phyloP scores from a whole-genome alignment of 2,113 vertebrate genomes.

The Myiozetetes cayanensis region DNA sequence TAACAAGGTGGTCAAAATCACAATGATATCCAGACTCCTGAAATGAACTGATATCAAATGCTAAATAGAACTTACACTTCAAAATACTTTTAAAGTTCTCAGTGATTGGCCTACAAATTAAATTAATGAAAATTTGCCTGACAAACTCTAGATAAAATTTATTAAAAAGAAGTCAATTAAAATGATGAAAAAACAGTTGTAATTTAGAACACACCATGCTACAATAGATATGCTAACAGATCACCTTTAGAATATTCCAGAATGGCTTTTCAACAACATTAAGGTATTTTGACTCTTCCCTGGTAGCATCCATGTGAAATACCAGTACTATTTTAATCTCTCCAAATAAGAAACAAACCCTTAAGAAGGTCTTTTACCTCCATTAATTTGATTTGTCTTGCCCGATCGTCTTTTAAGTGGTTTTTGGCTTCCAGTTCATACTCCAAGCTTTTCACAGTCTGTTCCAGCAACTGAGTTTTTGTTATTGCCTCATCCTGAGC shows the following conservation, averaged over 20 bases:
- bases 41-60: neutral
- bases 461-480: slow-evolving; percentile 80
- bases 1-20: neutral
- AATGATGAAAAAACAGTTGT: neutral
- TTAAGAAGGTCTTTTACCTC: slow-evolving; percentile 78
- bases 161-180: neutral
- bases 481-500: slow-evolving; percentile 84
- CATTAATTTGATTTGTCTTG: slow-evolving; percentile 85
- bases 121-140: neutral
- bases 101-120: neutral
- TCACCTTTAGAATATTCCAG: neutral
- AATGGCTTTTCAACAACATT: neutral
- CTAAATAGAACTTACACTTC: neutral
- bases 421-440: slow-evolving; percentile 80
- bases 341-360: neutral
- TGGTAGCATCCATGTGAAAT: neutral
- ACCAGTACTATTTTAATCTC: neutral
- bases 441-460: slow-evolving; percentile 85
- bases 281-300: neutral
- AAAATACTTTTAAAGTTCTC: neutral
- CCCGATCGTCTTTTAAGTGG: slow-evolving; percentile 83
- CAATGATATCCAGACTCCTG: neutral
- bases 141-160: neutral
- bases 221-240: neutral
- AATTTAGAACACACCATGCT: neutral